Evolutionary conservation across 2,888 invertebrate species (phyloP), one percentile per base, ranked within the genome.

Genomic region (Nycteola revayana): DNA sequence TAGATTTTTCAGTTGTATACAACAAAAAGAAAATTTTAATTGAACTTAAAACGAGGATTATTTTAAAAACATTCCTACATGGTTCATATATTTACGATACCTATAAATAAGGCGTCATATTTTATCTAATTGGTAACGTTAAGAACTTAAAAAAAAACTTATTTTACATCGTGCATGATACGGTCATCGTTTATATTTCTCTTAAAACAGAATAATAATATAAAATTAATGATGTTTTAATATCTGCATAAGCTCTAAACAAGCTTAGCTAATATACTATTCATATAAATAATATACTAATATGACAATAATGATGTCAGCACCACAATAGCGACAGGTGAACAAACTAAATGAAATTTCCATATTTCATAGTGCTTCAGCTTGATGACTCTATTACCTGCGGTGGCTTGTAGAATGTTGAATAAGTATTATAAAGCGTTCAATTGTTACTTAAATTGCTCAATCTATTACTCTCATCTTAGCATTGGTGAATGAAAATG

Each of bases 391-490:
- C 41, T 33, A 26, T 36, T 26, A 27, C 32, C 25, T 25, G 33
- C 35, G 47, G 44, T 32, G 31, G 33, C 35, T 42, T 32, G 31
- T 42, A 24, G 30, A 41, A 40, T 36, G 45, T 50, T 53, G 40
- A 56, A 49, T 54, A 46, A 41, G 28, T 37, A 46, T 39, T 57
- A 41, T 53, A 48, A 40, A 32, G 42, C 36, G 36, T 52, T 42
- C 58, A 55, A 55, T 63, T 57, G 58, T 62, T 55, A 51, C 46
- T 51, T 39, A 54, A 60, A 62, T 60, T 61, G 60, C 50, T 53
- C 39, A 49, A 60, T 61, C 55, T 60, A 46, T 42, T 45, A 61
- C 50, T 61, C 51, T 49, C 55, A 35, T 62, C 61, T 56, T 49
- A 42, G 42, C 30, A 49, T 57, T 54, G 38, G 51, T 49, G 52